Percentiles rank a stretch among this genome's conserved stretches.
Conservation (phyloP, 1,140 invertebrate genomes). For the Ganaspis sp. region DNA sequence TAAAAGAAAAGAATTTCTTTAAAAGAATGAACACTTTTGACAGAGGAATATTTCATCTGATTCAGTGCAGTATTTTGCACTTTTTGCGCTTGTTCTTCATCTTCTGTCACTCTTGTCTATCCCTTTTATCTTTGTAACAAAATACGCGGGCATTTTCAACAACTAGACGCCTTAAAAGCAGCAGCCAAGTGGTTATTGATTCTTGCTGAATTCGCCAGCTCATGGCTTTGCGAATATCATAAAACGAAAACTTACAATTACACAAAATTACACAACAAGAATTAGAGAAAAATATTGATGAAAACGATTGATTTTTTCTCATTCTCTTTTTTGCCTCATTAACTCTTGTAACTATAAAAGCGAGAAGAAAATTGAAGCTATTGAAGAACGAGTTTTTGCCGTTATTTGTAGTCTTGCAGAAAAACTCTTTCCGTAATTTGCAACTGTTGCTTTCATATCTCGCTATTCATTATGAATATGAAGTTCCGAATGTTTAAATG, state of each 20-base stretch:
- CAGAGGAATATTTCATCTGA: neutral
- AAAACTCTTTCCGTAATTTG: neutral
- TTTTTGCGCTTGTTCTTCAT: neutral
- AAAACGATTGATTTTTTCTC: neutral
- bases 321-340: neutral
- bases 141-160: slow-evolving; percentile 13
- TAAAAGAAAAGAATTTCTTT: neutral
- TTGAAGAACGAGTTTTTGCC: neutral
- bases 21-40: neutral
- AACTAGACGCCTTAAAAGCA: neutral
- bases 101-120: slow-evolving; percentile 19
- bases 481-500: no score
- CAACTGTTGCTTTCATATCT: neutral
- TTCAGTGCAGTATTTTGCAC: neutral
- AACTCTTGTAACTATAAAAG: neutral
- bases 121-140: slow-evolving; percentile 11
- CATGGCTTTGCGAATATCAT: neutral
- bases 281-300: neutral
- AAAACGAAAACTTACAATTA: neutral
- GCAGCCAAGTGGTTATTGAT: slow-evolving; percentile 23
- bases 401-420: neutral
- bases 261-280: neutral
- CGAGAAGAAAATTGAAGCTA: neutral
- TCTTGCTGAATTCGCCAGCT: slow-evolving; percentile 11
- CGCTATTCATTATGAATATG: neutral